Base-by-base conservation (phyloP, 2,888 invertebrate species). In the Syrphus vitripennis region DNA sequence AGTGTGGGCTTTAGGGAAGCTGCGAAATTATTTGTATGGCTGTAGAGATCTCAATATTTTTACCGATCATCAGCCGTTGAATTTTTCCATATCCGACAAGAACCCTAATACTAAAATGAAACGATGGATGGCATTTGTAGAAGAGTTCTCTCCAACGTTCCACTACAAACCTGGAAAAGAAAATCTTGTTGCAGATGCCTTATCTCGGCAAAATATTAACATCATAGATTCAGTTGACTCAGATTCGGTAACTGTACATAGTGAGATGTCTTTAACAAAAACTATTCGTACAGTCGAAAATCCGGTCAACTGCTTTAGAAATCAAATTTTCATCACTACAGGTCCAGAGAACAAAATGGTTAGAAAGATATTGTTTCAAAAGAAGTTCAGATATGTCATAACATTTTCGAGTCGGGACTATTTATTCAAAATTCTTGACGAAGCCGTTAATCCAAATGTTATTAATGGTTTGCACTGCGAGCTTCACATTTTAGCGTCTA, bases 11-110 rank as follows among this genome's bases (percentile, higher is more conserved):
- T 80, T 89, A 1, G 90, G 91, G 83, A 89, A 90, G 50, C 91
- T 92, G 31, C 70, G 91, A 19, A 90, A 90, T 7, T 91, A 91
- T 55, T 29, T 92, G 4, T 91, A 90, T 34, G 91, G 91, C 2
- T 88, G 88, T 31, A 88, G 59, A 19, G 45, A 59, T 12, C 48
- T 87, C 1, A 82, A 82, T 37, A 84, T 82, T 42, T 87, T 70
- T 55, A 76, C 87, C 12, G 63, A 74, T 37, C 74, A 63, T 40
- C 75, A 65, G 42, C 55, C 75, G 26, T 50, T 65, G 14, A 75
- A 65, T 5, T 75, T 75, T 42, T 53, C 75, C 14, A 63, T 63
- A 6, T n/a, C n/a, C n/a, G n/a, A n/a, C n/a, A n/a, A n/a, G n/a
- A n/a, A n/a, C n/a, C n/a, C n/a, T n/a, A n/a, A n/a, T n/a, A n/a